Evolutionary conservation across 1,140 invertebrate genomes (phyloP).

Genomic region (Drosophila equinoxialis): DNA sequence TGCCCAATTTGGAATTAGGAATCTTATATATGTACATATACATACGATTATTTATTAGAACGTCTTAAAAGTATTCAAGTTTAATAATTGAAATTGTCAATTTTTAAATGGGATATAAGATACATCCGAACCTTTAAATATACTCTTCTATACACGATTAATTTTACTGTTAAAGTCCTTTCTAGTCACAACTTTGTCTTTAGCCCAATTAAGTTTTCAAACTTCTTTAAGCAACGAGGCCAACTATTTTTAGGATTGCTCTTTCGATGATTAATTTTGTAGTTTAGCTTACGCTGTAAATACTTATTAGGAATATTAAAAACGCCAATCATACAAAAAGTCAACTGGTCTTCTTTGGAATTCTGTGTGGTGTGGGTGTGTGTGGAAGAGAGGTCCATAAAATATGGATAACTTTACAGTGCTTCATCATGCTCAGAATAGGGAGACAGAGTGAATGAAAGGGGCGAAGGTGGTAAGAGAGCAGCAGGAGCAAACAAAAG

Average conservation of each 20-base stretch:
- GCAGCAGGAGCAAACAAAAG: slow-evolving; percentile 20
- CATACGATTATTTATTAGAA: neutral
- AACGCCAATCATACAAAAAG: slow-evolving; percentile 49
- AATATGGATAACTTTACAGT: slow-evolving; percentile 39
- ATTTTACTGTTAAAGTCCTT: no score
- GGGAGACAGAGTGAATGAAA: neutral
- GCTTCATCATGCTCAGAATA: slow-evolving; percentile 48
- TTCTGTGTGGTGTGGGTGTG: slow-evolving; percentile 8
- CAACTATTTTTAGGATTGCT: slow-evolving; percentile 4
- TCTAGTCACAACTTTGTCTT: neutral
- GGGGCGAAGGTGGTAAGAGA: slow-evolving; percentile 19
- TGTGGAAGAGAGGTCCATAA: slow-evolving; percentile 25
- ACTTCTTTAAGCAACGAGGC: neutral
- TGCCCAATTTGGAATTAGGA: slow-evolving; percentile 3
- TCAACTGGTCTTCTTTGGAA: neutral
- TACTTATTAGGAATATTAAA: slow-evolving; percentile 42
- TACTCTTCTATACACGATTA: no score
- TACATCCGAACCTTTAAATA: no score
- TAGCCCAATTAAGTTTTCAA: neutral
- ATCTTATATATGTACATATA: neutral
- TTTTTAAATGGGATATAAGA: no score
- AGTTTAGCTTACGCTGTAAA: slow-evolving; percentile 36
- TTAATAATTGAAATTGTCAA: neutral
- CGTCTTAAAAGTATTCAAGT: neutral
- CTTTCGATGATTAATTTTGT: neutral